Conservation (phyloP, 2,888 invertebrate species). For the Drosophila mayaguana region DNA sequence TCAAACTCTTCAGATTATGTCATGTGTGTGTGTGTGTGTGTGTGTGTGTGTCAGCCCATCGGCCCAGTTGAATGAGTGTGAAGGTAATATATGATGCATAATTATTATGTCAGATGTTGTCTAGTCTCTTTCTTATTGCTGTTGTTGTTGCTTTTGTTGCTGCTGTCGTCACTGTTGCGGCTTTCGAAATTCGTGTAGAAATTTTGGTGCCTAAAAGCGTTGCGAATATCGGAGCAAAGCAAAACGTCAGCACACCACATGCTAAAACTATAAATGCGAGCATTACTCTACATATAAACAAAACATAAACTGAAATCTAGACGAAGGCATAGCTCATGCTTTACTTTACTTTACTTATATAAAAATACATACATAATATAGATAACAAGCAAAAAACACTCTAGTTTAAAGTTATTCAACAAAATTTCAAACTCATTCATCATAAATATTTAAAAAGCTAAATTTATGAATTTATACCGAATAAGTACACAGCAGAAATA, state of each 20-base stretch:
- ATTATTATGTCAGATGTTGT: constrained; percentile 74
- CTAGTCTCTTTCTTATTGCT: constrained; percentile 23
- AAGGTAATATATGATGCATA: constrained; percentile 66
- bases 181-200: constrained; percentile 66
- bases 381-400: too few species aligned
- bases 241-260: constrained; percentile 21
- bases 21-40: constrained; percentile 25
- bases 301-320: background rate
- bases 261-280: constrained; percentile 33
- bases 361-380: too few species aligned
- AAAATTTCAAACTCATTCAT: too few species aligned
- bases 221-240: constrained; percentile 34
- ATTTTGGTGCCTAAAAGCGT: constrained; percentile 36
- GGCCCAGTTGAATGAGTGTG: constrained; percentile 56
- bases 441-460: too few species aligned
- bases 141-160: constrained; percentile 20
- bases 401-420: too few species aligned
- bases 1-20: constrained; percentile 60
- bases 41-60: constrained; percentile 14
- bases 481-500: too few species aligned
- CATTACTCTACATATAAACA: constrained; percentile 1
- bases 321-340: too few species aligned
- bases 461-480: too few species aligned
- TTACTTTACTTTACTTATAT: too few species aligned
- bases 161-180: constrained; percentile 33